phyloP scores from a whole-genome alignment of 2,113 vertebrate genomes.

The Gallinago undulata region DNA sequence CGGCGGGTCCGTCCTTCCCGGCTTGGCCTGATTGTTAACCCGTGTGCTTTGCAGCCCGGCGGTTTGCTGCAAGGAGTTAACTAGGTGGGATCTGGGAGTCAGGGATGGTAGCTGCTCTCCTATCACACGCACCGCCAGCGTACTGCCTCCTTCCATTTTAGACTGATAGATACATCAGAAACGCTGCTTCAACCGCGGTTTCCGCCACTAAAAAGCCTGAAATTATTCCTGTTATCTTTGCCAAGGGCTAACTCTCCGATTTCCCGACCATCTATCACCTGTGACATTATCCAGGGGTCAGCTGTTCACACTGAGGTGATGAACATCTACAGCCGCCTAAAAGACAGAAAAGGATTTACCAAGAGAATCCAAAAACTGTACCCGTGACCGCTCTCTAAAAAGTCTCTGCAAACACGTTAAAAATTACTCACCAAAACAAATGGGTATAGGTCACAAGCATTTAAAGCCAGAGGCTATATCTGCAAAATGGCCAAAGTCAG shows the following conservation, averaged over 20 bases:
- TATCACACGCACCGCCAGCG: background rate
- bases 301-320: background rate
- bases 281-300: background rate
- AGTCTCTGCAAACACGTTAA: background rate
- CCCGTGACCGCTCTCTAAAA: background rate
- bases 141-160: slow-evolving; percentile 38
- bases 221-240: background rate
- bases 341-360: background rate
- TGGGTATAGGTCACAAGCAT: background rate
- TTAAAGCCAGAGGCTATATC: slow-evolving; percentile 4
- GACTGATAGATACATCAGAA: background rate
- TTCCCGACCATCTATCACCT: background rate
- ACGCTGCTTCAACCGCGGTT: background rate
- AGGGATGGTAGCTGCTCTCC: slow-evolving; percentile 25
- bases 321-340: background rate
- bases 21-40: background rate
- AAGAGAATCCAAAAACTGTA: background rate
- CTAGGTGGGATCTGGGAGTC: slow-evolving; percentile 36
- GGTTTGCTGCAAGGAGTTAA: slow-evolving; percentile 37
- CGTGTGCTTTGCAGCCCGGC: background rate
- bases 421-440: background rate
- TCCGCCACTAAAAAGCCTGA: background rate
- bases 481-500: slow-evolving; percentile 6
- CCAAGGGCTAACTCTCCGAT: background rate
- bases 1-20: background rate